Base-by-base conservation (phyloP, 2,113 vertebrate genomes). In the Actenoides lindsayi region DNA sequence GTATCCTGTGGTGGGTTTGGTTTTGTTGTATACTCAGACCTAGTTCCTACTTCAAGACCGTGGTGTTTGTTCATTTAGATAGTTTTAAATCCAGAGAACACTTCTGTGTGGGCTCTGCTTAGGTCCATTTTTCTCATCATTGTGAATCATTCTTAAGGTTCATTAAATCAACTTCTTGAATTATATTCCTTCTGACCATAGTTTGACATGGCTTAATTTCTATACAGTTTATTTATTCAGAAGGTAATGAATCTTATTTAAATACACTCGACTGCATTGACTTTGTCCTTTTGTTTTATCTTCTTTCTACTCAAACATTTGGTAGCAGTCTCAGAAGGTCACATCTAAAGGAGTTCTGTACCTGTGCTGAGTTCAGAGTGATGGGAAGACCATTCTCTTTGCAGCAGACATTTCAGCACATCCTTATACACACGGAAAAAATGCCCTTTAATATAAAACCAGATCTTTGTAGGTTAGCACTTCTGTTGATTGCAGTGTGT, bases 181-280 rank as follows among this genome's bases (percentile, higher is more conserved):
- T 71, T 70, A 63, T 62, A 37, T 59, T 14, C 59, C 51, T 91
- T 92, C 24, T 77, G 5, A 86, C 76, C 77, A 18, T 77, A 96
- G 46, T 25, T 84, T 82, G 69, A 69, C 51, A 8, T 46, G 65
- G 25, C 54, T 83, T 95, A 81, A 92, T 90, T 93, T 71, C 83
- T 93, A 13, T 78, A 53, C 27, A 53, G 27, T 64, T 92, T 11
- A 70, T 86, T 95, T 96, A 83, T 94, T 86, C 89, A 92, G 60
- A 92, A 88, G n/a, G 80, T 82, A 87, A 89, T 73, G 39, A 92
- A 71, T 71, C 71, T 83, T 86, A 48, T 86, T 90, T 94, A 89
- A 89, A 68, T 81, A 67, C 13, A 68, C 69, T 94, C 84, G 89
- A 23, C 53, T 90, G 30, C 56, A 27, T 84, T 87, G 86, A 33